Base-by-base conservation (phyloP, 2,113 vertebrate species). In the Pluvianellus socialis region DNA sequence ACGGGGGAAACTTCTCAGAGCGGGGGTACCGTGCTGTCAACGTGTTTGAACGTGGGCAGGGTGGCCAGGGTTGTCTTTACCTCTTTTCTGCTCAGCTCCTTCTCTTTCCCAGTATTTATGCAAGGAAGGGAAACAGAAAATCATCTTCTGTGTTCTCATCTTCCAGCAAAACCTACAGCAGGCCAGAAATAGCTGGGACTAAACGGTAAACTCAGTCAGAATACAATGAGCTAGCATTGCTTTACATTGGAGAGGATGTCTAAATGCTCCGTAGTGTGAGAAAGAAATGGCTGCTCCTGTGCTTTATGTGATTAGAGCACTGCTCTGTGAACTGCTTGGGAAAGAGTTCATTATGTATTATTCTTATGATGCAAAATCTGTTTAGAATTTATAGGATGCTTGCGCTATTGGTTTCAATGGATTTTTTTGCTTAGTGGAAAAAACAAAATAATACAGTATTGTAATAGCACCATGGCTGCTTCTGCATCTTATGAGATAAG, bases 41-140 rank as follows among this genome's bases (percentile, higher is more conserved):
- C 12, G 0, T 1, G 10, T 42, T 40, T 6, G 0, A 38, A 17
- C 3, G 1, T 2, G 30, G 14, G 10, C 38, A 27, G 44, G 14
- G 11, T 30, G 22, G 4, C 1, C 0, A 1, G 9, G 23, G 28
- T 58, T 32, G 23, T 53, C 47, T 35, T 24, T 23, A 23, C 8
- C 14, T 27, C 33, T 13, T 55, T 32, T 22, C 24, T 53, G 33
- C 12, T 77, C 59, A 15, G 7, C 14, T 35, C 1, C 23, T 45
- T 40, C 27, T 56, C 56, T 65, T 35, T 50, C 22, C 7, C n/a
- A 33, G 22, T 14, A 12, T n/a, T 45, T 58, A 5, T 55, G 42
- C 32, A 26, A 38, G 28, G 42, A 27, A 58, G 53, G 10, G 13
- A 32, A 63, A 10, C 2, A 63, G 35, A 66, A 82, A 62, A 42